phyloP scores from a whole-genome alignment of 2,113 vertebrate genomes.

The Falcunculus frontatus region DNA sequence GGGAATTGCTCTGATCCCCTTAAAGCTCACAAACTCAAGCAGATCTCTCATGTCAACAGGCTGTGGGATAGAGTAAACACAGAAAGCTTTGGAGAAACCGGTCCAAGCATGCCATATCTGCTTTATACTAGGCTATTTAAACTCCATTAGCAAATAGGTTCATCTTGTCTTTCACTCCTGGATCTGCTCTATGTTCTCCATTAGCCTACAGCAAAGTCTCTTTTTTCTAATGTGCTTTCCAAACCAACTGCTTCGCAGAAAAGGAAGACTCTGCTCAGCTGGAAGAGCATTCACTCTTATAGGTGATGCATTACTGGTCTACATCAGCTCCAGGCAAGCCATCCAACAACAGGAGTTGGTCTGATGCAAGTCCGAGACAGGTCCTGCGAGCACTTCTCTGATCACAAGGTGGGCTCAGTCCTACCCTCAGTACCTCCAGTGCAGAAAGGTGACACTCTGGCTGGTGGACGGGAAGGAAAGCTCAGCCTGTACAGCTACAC shows the following conservation, averaged over 20 bases:
- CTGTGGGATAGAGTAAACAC: constrained; percentile 25
- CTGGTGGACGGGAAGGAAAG: not conserved
- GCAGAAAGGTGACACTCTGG: not conserved
- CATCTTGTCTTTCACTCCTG: not conserved
- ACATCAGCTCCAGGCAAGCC: not conserved
- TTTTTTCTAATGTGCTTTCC: not conserved
- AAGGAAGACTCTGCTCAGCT: not conserved
- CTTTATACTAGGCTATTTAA: constrained; percentile 40
- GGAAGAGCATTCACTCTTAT: not conserved
- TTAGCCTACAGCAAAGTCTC: not conserved
- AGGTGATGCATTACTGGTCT: not conserved
- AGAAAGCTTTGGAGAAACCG: not conserved
- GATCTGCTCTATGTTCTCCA: not conserved
- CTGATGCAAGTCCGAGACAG: not conserved
- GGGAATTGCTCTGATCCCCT: constrained; percentile 39
- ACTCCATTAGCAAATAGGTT: constrained; percentile 36
- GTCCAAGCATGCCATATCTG: not conserved
- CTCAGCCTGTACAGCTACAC: not conserved
- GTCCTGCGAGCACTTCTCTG: fast-evolving
- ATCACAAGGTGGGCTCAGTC: not conserved
- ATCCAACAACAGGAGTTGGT: not conserved
- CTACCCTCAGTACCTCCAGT: not conserved
- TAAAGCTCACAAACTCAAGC: constrained; percentile 24
- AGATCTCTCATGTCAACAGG: constrained; percentile 38
- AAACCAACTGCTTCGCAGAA: not conserved